Base-by-base conservation (phyloP, 1,140 invertebrate species). In the Drosophila equinoxialis region DNA sequence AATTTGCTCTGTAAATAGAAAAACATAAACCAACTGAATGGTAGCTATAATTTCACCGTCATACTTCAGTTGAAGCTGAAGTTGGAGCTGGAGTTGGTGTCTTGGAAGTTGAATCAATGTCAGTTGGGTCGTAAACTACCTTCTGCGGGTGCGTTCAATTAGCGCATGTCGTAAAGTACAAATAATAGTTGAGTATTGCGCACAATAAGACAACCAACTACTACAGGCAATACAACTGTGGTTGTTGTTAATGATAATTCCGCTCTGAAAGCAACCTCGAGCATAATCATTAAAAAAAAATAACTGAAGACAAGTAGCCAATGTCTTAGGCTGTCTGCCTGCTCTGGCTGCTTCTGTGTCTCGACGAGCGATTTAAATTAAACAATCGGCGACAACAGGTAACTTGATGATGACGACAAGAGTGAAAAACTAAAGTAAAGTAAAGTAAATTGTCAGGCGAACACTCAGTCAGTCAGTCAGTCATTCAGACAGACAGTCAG, bases 141-240 rank as follows among this genome's bases (percentile, higher is more conserved):
- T 72, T 73, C 67, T 79, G 75, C 65, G 79, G 74, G 61, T 63
- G 42, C 42, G 74, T 76, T 79, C 82, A 86, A 86, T 86, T 86
- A 86, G 82, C 82, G 68, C 82, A 80, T 87, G 79, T 87, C 83
- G 83, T 87, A 89, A 87, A 89, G 72, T 89, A 87, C 83, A 87
- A 86, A 85, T 89, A 87, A 80, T 74, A 84, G 89, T 87, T 89
- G 77, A 77, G 77, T 80, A 86, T 14, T 11, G 37, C 20, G 39
- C 45, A 51, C 45, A 51, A 51, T 51, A 17, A 51, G 45, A 6
- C 45, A 48, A 42, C 42, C 14, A 6, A 14, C n/a, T 8, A 51
- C 45, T 23, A 51, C 45, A 23, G 20, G 20, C 45, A 51, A 23
- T 14, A 51, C 17, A 23, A 17, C 23, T 51, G 45, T 39, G 10